phyloP scores from a whole-genome alignment of 1,140 invertebrate genomes.

The Achatina immaculata region DNA sequence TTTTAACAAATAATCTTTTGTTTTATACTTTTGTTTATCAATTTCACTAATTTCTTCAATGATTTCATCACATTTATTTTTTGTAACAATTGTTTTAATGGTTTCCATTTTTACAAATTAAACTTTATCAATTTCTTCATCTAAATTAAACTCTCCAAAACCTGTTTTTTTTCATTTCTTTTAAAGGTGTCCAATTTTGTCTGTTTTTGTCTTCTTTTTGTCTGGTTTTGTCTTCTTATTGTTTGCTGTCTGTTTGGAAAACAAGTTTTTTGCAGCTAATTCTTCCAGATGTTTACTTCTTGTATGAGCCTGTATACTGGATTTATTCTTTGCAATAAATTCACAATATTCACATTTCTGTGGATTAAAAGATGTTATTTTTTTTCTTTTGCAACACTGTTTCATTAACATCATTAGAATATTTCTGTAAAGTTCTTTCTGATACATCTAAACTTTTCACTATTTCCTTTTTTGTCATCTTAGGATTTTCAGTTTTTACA shows the following conservation, averaged over 20 bases:
- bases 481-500: neutral
- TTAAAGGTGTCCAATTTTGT: constrained; percentile 7
- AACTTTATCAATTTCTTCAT: neutral
- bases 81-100: neutral
- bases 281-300: neutral
- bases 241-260: too few species aligned
- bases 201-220: constrained; percentile 5
- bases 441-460: constrained; percentile 4
- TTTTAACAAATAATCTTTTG: constrained; percentile 13
- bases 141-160: neutral
- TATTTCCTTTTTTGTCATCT: neutral
- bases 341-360: constrained; percentile 19
- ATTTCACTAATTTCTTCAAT: neutral
- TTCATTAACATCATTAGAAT: constrained; percentile 14
- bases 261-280: too few species aligned
- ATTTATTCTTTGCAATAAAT: neutral
- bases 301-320: neutral
- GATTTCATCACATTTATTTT: constrained; percentile 1
- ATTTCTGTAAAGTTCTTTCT: constrained; percentile 12
- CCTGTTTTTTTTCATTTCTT: neutral
- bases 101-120: neutral
- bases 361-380: neutral
- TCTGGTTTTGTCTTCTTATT: neutral
- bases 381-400: neutral
- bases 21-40: constrained; percentile 7